Base-by-base conservation (phyloP, 2,888 invertebrate genomes). In the Pandemis cinnamomeana region DNA sequence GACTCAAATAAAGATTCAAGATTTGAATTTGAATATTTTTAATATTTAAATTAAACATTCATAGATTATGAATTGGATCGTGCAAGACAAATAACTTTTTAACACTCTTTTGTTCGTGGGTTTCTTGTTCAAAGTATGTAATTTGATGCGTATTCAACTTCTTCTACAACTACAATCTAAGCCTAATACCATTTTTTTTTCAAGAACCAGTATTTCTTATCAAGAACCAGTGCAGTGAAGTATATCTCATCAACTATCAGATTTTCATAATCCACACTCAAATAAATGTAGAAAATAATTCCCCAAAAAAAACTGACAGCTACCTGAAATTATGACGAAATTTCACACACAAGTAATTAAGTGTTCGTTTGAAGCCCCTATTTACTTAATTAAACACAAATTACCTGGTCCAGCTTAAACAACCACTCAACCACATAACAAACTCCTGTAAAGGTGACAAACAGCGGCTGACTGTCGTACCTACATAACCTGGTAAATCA, bases 311-410 rank as follows among this genome's bases (percentile, higher is more conserved):
- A 27, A 27, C 2, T 27, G 27, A 2, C 2, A 27, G 27, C 0
- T 46, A 11, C 46, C 11, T 11, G 46, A 46, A 10, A 46, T 46
- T 46, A 46, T 46, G 11, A 11, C 8, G 7, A 71, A 55, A 71
- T 55, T 63, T 55, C 27, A 64, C 64, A 55, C 55, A 55, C 46
- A 36, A 20, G 63, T n/a, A 64, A 71, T 55, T 64, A 20, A 55
- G 53, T 27, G 27, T 36, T 53, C 15, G 36, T 44, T 64, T 55
- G 48, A 69, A 62, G 3, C 42, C 46, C n/a, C 27, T 46, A 27
- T 64, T 44, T 20, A 70, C 27, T 11, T 13, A 64, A 7, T 36
- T 46, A 53, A 55, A 71, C 63, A 53, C 27, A 53, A 55, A 55
- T 71, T 46, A 46, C 8, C 20, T 20, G 4, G 46, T 36, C 42